These are phyloP conservation scores for Dasypolia templi DNA, from an alignment of 2,888 invertebrate genomes.

Conservation along the genomic window DNA sequence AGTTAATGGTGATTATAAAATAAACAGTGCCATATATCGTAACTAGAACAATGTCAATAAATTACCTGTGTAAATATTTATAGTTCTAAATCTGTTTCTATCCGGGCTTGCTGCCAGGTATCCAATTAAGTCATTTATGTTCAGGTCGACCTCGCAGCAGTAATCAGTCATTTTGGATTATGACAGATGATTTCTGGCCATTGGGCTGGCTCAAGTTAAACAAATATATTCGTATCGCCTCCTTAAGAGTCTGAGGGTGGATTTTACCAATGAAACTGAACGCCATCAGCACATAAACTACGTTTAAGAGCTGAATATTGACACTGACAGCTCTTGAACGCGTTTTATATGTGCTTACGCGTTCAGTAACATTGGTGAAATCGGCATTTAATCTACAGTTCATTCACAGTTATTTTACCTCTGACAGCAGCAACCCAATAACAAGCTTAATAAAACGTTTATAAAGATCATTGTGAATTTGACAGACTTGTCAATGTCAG, in stretches of 20 bases:
- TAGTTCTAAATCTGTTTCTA: slow-evolving; percentile 41
- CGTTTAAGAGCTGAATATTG: too few species aligned
- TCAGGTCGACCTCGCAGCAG: slow-evolving; percentile 28
- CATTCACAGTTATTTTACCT: too few species aligned
- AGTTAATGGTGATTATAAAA: slow-evolving; percentile 34
- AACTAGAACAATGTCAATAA: slow-evolving; percentile 38
- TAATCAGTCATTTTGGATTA: slow-evolving; percentile 15
- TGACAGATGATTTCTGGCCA: slow-evolving; percentile 12
- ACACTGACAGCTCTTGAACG: too few species aligned
- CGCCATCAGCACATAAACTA: too few species aligned
- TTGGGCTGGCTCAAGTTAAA: neutral
- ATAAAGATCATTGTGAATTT: too few species aligned
- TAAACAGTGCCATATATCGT: slow-evolving; percentile 28
- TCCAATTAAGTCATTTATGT: slow-evolving; percentile 35
- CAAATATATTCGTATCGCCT: neutral
- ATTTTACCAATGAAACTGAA: too few species aligned
- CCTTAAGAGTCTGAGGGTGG: neutral
- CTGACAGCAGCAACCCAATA: too few species aligned
- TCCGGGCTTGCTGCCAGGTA: slow-evolving; percentile 26
- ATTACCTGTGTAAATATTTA: slow-evolving; percentile 39
- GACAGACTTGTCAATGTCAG: too few species aligned
- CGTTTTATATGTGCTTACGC: too few species aligned
- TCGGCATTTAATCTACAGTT: too few species aligned
- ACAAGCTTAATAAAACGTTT: too few species aligned
- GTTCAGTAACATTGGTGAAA: too few species aligned